phyloP scores from a whole-genome alignment of 2,797 vertebrate genomes.

The Gadopsis bispinosus region DNA sequence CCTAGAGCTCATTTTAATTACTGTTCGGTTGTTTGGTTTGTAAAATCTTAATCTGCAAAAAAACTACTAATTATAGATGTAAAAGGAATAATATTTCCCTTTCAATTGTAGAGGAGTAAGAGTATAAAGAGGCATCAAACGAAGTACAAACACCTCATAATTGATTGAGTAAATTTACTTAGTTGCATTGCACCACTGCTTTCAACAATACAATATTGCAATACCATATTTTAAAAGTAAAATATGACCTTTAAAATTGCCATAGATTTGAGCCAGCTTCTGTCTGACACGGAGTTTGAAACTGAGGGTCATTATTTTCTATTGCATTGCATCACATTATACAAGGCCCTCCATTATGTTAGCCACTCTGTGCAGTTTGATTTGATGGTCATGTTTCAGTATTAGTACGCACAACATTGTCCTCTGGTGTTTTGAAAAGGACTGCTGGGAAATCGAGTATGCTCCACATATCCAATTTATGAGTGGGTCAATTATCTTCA shows the following conservation, averaged over 20 bases:
- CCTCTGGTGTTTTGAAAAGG: conserved; percentile 10
- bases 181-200: background rate
- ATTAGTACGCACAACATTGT: background rate
- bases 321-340: background rate
- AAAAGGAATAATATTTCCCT: background rate
- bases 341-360: background rate
- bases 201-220: background rate
- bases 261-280: background rate
- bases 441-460: conserved; percentile 17
- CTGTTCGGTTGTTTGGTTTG: background rate
- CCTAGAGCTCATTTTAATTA: background rate
- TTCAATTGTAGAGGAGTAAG: background rate
- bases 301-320: background rate
- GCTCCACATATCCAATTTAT: background rate
- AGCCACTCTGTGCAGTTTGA: background rate
- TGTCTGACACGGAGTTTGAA: background rate
- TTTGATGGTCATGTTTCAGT: conserved; percentile 7
- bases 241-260: background rate
- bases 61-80: background rate
- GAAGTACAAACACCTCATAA: background rate
- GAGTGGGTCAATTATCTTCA: conserved; percentile 8
- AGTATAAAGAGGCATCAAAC: background rate
- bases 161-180: background rate
- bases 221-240: background rate
- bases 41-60: background rate